phyloP scores from a whole-genome alignment of 2,113 vertebrate species.

The Sinocyclocheilus maitianheensis region DNA sequence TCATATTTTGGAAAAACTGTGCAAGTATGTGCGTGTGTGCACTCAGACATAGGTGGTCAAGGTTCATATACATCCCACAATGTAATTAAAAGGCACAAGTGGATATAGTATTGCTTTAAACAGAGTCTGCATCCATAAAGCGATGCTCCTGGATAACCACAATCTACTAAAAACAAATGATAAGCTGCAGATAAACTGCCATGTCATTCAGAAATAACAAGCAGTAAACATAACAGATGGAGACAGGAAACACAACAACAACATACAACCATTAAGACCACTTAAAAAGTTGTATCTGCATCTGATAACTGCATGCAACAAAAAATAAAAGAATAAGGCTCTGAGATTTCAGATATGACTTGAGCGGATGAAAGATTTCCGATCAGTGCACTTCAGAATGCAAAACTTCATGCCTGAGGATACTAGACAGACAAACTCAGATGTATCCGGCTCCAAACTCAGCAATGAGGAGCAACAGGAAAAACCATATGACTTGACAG shows the following conservation, averaged over 20 bases:
- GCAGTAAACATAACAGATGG: neutral
- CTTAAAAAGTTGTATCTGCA: neutral
- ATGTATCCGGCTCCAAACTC: slow-evolving; percentile 4
- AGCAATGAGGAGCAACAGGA: slow-evolving; percentile 46
- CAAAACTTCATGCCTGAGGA: slow-evolving; percentile 26
- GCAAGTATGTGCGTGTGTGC: neutral
- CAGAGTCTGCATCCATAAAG: neutral
- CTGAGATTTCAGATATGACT: neutral
- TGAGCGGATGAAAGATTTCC: neutral
- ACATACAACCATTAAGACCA: neutral
- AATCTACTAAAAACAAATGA: neutral
- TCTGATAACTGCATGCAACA: neutral
- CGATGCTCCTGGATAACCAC: neutral
- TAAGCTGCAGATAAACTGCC: neutral
- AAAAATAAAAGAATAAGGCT: neutral
- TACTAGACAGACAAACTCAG: neutral
- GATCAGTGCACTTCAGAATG: slow-evolving; percentile 3
- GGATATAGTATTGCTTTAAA: neutral
- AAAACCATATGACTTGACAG: slow-evolving; percentile 19
- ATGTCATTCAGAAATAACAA: neutral
- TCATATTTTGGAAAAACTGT: neutral
- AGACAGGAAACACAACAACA: neutral
- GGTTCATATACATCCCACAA: neutral
- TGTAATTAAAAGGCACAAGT: neutral
- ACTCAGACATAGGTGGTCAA: slow-evolving; percentile 2